phyloP scores from a whole-genome alignment of 2,888 invertebrate genomes.

The Adineta ricciae region DNA sequence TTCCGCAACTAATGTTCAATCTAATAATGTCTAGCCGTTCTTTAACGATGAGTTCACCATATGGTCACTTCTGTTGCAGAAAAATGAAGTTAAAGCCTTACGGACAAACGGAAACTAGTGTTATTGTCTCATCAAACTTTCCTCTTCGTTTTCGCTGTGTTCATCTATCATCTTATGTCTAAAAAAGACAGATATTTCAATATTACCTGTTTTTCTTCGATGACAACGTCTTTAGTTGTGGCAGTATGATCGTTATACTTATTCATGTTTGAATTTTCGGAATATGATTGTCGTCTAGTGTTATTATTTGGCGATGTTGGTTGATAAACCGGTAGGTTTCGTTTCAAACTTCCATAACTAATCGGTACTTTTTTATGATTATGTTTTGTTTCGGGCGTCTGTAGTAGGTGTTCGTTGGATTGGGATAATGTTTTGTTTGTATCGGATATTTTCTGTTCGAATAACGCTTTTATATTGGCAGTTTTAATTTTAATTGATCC shows the following conservation, averaged over 20 bases:
- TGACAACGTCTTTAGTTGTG: constrained; percentile 1
- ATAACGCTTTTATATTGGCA: constrained; percentile 14
- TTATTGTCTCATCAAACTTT: no score
- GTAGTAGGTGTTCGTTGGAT: neutral
- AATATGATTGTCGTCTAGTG: neutral
- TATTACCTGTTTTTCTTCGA: neutral
- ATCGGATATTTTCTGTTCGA: constrained; percentile 11
- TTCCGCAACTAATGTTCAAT: no score
- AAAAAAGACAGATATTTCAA: no score
- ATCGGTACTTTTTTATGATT: neutral
- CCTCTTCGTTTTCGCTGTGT: no score
- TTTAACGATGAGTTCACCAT: no score
- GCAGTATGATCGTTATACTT: neutral
- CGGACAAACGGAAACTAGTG: no score
- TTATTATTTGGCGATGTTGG: neutral
- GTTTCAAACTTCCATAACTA: constrained; percentile 1
- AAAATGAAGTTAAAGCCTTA: no score
- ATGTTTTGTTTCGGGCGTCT: neutral
- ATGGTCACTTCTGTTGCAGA: no score
- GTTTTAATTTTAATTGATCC: neutral
- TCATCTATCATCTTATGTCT: no score
- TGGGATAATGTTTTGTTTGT: neutral
- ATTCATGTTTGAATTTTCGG: neutral
- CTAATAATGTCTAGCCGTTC: no score
- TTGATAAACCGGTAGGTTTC: neutral